Percentiles rank a stretch among this genome's conserved stretches.
phyloP scores from a whole-genome alignment of 2,888 invertebrate species.

The Latrodectus hesperus region DNA sequence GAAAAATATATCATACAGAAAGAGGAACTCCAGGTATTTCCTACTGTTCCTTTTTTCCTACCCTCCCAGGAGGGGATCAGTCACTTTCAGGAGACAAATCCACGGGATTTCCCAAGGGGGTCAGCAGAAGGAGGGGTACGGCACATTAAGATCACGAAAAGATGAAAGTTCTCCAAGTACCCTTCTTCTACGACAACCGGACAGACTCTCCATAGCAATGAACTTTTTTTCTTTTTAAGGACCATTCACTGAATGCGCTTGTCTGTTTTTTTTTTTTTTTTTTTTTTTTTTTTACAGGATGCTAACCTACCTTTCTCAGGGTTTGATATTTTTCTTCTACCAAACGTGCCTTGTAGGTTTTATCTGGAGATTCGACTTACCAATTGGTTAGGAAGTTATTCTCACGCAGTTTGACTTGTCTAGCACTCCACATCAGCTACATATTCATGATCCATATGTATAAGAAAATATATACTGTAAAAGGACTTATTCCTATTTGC shows the following conservation, averaged over 20 bases:
- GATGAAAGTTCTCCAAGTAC: conserved; percentile 44
- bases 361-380: no score
- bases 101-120: conserved; percentile 58
- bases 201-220: conserved; percentile 27
- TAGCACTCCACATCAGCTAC: no score
- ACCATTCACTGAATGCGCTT: neutral
- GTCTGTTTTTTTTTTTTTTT: neutral
- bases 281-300: neutral
- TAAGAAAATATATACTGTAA: no score
- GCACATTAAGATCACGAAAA: conserved; percentile 37
- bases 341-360: no score
- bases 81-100: conserved; percentile 66
- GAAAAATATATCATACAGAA: conserved; percentile 35
- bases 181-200: conserved; percentile 47
- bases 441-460: no score
- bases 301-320: neutral
- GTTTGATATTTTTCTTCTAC: no score
- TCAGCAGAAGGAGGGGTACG: neutral
- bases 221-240: conserved; percentile 38
- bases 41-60: conserved; percentile 13
- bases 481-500: no score
- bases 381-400: no score
- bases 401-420: no score
- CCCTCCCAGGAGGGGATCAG: conserved; percentile 52
- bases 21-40: conserved; percentile 54